These are phyloP conservation scores for Peromyscus attwateri DNA, from an alignment of 2,797 vertebrate species.

Conservation along the genomic window DNA sequence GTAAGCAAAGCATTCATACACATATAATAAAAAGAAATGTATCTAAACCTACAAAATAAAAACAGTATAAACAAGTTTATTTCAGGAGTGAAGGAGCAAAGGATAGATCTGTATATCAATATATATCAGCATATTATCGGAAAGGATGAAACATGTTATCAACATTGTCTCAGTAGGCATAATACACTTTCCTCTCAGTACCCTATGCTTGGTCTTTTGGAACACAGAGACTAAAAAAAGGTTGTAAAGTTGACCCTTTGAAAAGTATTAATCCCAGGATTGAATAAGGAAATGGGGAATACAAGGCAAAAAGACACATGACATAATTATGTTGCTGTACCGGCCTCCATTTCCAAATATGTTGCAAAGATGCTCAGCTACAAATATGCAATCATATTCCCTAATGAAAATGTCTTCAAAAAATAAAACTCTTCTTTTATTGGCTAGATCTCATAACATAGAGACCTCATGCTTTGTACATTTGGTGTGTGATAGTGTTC, in stretches of 20 bases:
- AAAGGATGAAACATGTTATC: conserved; percentile 8
- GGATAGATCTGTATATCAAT: background rate
- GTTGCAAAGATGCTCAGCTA: background rate
- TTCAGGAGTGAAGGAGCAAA: background rate
- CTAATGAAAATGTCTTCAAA: background rate
- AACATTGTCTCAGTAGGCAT: background rate
- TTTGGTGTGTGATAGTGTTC: background rate
- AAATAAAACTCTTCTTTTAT: background rate
- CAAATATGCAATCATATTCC: background rate
- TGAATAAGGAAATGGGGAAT: background rate
- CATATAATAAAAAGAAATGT: background rate
- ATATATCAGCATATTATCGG: background rate
- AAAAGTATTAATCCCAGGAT: background rate
- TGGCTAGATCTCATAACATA: background rate
- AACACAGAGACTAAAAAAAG: background rate
- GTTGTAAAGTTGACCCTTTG: background rate
- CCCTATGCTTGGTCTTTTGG: background rate
- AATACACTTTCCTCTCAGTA: background rate
- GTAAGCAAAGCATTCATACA: too few relatives aligned
- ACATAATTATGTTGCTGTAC: background rate
- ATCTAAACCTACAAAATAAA: background rate
- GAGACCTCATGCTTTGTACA: background rate
- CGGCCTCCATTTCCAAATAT: background rate
- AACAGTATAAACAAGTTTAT: conserved; percentile 20
- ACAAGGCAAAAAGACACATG: background rate